Conservation (phyloP, 2,113 vertebrate genomes). For the Marmota flaviventris region DNA sequence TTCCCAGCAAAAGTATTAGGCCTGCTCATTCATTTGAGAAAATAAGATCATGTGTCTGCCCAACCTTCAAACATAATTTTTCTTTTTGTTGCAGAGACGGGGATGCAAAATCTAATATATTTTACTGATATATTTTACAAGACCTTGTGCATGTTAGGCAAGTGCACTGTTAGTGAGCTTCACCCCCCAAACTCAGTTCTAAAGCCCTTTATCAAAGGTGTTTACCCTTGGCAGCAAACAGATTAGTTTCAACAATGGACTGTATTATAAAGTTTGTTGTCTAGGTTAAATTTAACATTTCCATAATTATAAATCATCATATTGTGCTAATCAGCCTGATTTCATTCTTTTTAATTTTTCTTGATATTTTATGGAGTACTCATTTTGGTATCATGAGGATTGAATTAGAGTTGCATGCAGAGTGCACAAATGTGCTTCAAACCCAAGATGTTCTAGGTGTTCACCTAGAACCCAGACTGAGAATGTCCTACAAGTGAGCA, state of each 20-base stretch:
- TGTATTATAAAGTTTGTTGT: neutral
- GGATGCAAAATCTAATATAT: neutral
- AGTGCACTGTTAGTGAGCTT: neutral
- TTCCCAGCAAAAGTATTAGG: neutral
- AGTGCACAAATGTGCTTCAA: neutral
- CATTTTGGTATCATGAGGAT: neutral
- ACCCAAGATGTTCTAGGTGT: neutral
- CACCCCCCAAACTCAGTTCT: neutral
- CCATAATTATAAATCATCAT: neutral
- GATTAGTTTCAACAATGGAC: neutral
- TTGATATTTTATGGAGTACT: constrained; percentile 8
- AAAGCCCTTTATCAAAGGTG: neutral
- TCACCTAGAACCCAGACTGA: neutral
- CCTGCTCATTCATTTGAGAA: neutral
- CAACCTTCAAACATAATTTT: neutral
- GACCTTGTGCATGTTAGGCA: neutral
- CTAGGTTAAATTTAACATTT: neutral
- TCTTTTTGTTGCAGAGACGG: too few species aligned
- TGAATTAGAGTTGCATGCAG: neutral
- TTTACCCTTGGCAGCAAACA: neutral
- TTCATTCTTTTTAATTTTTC: constrained; percentile 26
- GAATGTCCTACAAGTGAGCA: neutral
- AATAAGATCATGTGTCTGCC: neutral
- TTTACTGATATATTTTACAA: too few species aligned
- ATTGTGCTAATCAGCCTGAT: neutral